A percentile compares a stretch with the other conserved stretches of the same genome.
These are phyloP conservation scores for Thripadectes ignobilis DNA, from an alignment of 2,797 vertebrate genomes.

Conservation along the genomic window DNA sequence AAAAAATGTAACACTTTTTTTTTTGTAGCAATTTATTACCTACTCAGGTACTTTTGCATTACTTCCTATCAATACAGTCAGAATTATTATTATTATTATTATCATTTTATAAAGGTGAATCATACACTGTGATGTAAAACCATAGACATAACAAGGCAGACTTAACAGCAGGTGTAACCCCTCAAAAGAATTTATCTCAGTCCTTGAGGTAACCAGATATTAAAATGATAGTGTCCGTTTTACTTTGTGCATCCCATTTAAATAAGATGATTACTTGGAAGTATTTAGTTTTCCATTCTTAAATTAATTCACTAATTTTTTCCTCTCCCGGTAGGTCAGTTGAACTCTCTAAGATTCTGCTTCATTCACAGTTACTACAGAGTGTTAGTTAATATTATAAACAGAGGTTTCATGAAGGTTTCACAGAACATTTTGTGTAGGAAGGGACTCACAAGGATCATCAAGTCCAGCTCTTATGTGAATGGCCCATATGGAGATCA, in stretches of 20 bases:
- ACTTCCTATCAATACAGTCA: not conserved
- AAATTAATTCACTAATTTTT: not conserved
- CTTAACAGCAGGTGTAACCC: not conserved
- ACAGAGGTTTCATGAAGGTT: not conserved
- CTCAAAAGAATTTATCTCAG: not conserved
- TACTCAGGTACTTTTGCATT: not conserved
- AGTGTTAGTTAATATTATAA: not conserved
- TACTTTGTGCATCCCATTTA: not conserved
- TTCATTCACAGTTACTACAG: not conserved
- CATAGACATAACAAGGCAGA: not conserved
- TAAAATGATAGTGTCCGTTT: not conserved
- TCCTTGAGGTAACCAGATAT: not conserved
- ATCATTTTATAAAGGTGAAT: not conserved
- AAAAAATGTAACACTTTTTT: not conserved
- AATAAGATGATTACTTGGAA: not conserved
- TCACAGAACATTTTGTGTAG: not conserved
- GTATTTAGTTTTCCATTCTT: not conserved
- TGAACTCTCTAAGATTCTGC: not conserved
- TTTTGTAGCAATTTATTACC: not conserved
- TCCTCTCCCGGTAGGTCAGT: not conserved
- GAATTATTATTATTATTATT: not conserved
- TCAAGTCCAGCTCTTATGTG: not conserved
- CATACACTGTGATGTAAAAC: not conserved
- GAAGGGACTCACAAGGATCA: not conserved
- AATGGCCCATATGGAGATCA: not conserved